Evolutionary conservation across 1,140 invertebrate species (phyloP).

Genomic region (Maconellicoccus hirsutus): DNA sequence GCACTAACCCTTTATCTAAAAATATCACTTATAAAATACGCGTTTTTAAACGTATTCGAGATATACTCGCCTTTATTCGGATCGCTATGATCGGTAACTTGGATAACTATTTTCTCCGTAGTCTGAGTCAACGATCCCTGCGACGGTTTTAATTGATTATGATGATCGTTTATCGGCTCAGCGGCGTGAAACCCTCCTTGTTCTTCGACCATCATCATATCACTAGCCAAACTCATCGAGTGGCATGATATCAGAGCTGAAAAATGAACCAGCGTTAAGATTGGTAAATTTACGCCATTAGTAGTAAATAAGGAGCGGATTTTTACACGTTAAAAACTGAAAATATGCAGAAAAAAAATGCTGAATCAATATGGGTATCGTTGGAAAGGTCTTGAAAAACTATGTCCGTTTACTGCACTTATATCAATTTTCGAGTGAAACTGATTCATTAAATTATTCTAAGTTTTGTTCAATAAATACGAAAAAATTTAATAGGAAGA

Average conservation of each 20-base stretch:
- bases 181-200: conserved; percentile 13
- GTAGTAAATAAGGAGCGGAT: no score
- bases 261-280: conserved; percentile 15
- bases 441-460: no score
- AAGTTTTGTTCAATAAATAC: no score
- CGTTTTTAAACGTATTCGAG: no score
- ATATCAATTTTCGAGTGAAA: no score
- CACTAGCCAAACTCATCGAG: conserved; percentile 26
- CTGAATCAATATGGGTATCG: no score
- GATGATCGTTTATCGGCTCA: conserved; percentile 22
- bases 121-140: conserved; percentile 21
- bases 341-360: no score
- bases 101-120: background rate
- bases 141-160: conserved; percentile 17
- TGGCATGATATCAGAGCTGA: conserved; percentile 29
- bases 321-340: no score
- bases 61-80: background rate
- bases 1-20: conserved; percentile 47
- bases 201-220: conserved; percentile 16
- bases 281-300: no score
- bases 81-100: conserved; percentile 11
- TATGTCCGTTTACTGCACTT: no score
- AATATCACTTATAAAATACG: background rate
- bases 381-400: no score
- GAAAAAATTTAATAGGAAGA: no score